A percentile compares a stretch with the other conserved stretches of the same genome.
Evolutionary conservation across 1,140 invertebrate genomes (phyloP).

Genomic region (Subanguina moxae): DNA sequence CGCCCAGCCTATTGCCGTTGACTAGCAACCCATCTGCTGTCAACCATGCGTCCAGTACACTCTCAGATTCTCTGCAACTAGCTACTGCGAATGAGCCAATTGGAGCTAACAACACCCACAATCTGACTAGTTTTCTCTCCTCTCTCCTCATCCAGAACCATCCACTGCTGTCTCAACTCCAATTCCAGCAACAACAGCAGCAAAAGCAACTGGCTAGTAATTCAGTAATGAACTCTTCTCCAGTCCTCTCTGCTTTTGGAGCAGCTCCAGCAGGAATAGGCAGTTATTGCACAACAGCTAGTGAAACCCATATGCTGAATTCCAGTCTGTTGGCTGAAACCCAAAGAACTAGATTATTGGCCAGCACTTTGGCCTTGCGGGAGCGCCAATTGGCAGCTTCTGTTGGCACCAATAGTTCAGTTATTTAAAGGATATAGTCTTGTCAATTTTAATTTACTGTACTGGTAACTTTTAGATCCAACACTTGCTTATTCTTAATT

Average conservation of each 20-base stretch:
- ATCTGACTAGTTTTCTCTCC: slow-evolving; percentile 12
- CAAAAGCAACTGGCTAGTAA: slow-evolving; percentile 16
- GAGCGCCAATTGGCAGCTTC: slow-evolving; percentile 28
- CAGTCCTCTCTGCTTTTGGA: slow-evolving; percentile 3
- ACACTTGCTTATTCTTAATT: too few relatives aligned
- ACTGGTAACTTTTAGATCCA: too few relatives aligned
- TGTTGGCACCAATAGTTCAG: not conserved
- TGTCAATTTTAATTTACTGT: too few relatives aligned
- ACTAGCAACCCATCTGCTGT: not conserved
- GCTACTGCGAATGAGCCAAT: too few relatives aligned
- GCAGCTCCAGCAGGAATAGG: slow-evolving; percentile 1
- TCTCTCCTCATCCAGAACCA: slow-evolving; percentile 21
- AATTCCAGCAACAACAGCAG: slow-evolving; percentile 7
- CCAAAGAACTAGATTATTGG: not conserved
- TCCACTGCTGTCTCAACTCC: slow-evolving; percentile 5
- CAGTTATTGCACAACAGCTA: not conserved
- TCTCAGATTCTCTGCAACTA: not conserved
- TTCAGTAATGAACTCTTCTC: not conserved
- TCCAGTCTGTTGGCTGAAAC: slow-evolving; percentile 16
- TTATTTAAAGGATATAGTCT: too few relatives aligned
- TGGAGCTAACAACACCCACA: too few relatives aligned
- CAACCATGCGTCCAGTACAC: too few relatives aligned
- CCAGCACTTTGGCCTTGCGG: slow-evolving; percentile 28
- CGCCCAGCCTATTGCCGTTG: not conserved
- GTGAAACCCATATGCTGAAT: not conserved